These are phyloP conservation scores for Hermaeophaga mercurialis DNA, from an alignment of 2,888 invertebrate genomes.

Conservation along the genomic window DNA sequence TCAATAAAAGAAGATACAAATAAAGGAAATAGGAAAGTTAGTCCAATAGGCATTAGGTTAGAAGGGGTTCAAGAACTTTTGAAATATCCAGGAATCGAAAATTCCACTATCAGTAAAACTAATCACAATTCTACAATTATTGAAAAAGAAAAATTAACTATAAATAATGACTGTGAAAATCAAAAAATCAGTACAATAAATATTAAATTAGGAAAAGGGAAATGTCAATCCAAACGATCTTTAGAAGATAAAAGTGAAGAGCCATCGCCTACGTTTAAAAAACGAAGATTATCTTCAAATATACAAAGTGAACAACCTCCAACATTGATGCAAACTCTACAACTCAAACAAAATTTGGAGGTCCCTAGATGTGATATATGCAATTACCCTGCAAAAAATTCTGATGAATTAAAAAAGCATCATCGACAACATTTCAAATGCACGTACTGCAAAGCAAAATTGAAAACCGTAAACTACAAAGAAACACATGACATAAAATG, in stretches of 20 bases:
- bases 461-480: neutral
- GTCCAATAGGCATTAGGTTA: no score
- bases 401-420: neutral
- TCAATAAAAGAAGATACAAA: neutral
- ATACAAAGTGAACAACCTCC: neutral
- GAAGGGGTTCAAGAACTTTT: no score
- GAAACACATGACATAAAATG: conserved; percentile 4
- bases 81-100: no score
- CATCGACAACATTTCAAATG: neutral
- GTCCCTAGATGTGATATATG: neutral
- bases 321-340: conserved; percentile 7
- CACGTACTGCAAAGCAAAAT: neutral
- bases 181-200: neutral
- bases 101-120: no score
- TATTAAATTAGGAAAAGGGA: neutral
- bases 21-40: neutral
- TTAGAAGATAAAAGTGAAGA: no score
- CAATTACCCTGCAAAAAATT: neutral
- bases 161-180: neutral
- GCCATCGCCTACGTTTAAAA: neutral
- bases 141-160: neutral
- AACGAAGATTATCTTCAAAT: neutral
- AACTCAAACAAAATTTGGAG: neutral
- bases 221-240: no score
- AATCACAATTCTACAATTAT: no score